Percentiles rank a stretch among this genome's conserved stretches.
Conservation (phyloP, 2,888 invertebrate species). For the Urechis unicinctus region DNA sequence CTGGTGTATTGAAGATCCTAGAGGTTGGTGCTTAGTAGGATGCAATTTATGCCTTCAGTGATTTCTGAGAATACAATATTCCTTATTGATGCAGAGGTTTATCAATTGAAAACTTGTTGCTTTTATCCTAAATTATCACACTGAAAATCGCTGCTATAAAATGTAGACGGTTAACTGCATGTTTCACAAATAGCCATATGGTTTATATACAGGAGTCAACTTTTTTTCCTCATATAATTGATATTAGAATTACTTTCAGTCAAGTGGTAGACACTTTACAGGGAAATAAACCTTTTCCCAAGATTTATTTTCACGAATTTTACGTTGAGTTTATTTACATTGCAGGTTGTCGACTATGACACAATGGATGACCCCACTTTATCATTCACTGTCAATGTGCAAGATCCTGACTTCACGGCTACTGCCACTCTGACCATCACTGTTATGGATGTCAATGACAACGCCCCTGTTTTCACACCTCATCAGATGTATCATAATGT, state of each 20-base stretch:
- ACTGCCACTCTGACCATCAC: conserved; percentile 11
- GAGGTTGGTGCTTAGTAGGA: conserved; percentile 11
- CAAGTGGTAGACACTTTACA: no score
- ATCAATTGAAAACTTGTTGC: no score
- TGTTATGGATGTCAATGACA: conserved; percentile 89
- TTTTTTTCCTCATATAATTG: conserved; percentile 1
- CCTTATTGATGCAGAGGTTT: no score
- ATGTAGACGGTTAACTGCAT: no score
- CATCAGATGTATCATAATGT: conserved; percentile 52
- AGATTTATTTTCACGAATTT: not conserved
- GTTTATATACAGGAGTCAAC: no score
- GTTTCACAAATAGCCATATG: no score
- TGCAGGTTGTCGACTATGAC: conserved; percentile 22
- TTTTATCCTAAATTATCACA: no score
- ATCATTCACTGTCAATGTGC: conserved; percentile 11
- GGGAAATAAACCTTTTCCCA: no score
- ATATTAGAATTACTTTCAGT: not conserved
- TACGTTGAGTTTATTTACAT: no score
- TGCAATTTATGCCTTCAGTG: not conserved
- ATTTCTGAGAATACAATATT: no score
- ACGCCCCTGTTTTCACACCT: conserved; percentile 74
- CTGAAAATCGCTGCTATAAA: no score
- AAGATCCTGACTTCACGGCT: conserved; percentile 7
- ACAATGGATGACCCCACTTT: conserved; percentile 2
- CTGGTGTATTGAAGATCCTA: conserved; percentile 18